Evolutionary conservation across 2,888 invertebrate genomes (phyloP).

Genomic region (Pheosia gnoma): DNA sequence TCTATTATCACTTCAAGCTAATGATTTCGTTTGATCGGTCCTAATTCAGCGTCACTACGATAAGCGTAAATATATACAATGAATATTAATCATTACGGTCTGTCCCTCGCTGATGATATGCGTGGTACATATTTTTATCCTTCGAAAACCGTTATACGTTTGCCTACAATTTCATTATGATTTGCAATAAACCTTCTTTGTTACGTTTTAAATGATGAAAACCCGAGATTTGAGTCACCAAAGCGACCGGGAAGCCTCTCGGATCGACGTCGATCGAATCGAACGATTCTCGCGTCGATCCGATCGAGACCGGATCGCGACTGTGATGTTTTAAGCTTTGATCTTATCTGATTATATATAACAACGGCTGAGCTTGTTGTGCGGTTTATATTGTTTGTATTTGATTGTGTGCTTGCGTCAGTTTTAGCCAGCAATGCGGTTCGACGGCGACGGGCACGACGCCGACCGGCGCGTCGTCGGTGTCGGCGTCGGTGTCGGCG

Average conservation of each 20-base stretch:
- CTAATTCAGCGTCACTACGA: neutral
- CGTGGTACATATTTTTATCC: constrained; percentile 2
- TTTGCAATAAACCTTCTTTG: constrained; percentile 11
- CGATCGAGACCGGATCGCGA: constrained; percentile 68
- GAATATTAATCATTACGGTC: neutral
- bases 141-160: neutral
- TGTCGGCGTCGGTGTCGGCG: constrained; percentile 72
- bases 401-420: constrained; percentile 12
- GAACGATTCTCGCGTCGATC: constrained; percentile 51
- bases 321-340: constrained; percentile 79
- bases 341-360: constrained; percentile 79
- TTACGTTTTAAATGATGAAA: constrained; percentile 75
- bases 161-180: constrained; percentile 10
- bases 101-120: neutral
- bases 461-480: constrained; percentile 75
- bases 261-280: constrained; percentile 59
- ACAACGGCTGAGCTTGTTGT: neutral
- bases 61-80: neutral
- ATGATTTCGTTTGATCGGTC: neutral
- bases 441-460: constrained; percentile 73
- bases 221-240: constrained; percentile 84
- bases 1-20: too few species aligned
- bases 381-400: neutral
- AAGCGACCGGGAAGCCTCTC: constrained; percentile 55
- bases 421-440: constrained; percentile 74